Conservation (phyloP, 1,140 invertebrate genomes). For the Stegodyphus mimosarum region DNA sequence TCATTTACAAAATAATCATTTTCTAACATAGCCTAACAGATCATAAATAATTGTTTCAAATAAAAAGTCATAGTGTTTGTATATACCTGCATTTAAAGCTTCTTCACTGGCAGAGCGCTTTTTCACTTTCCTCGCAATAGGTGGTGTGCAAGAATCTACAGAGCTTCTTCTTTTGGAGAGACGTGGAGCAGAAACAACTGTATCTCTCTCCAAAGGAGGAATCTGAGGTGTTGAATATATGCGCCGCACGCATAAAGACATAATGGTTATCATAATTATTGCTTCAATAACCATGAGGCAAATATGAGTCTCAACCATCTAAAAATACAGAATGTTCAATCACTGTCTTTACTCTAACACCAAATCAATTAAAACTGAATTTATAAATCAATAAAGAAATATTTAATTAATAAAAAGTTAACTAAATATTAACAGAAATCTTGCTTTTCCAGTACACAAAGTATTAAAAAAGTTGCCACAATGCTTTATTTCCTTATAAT, state of each 20-base stretch:
- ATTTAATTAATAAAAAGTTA: too few species aligned
- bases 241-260: constrained; percentile 56
- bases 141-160: constrained; percentile 37
- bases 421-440: too few species aligned
- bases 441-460: too few species aligned
- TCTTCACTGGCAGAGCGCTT: constrained; percentile 54
- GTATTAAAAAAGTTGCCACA: too few species aligned
- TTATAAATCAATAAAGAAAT: too few species aligned
- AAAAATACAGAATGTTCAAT: not conserved
- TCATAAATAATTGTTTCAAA: constrained; percentile 8
- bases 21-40: not conserved
- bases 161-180: constrained; percentile 24
- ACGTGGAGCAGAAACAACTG: constrained; percentile 19
- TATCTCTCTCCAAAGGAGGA: constrained; percentile 6
- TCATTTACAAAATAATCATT: too few species aligned
- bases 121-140: constrained; percentile 50
- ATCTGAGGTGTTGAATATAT: constrained; percentile 23
- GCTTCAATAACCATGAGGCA: constrained; percentile 58
- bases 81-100: constrained; percentile 49
- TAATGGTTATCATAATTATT: constrained; percentile 58
- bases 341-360: too few species aligned
- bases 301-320: constrained; percentile 59
- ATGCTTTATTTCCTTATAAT: too few species aligned
- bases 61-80: constrained; percentile 32
- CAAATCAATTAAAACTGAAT: too few species aligned